Evolutionary conservation across 2,888 invertebrate species (phyloP), one percentile per base, ranked within the genome.

Genomic region (Rhimphoctona megacephalus): DNA sequence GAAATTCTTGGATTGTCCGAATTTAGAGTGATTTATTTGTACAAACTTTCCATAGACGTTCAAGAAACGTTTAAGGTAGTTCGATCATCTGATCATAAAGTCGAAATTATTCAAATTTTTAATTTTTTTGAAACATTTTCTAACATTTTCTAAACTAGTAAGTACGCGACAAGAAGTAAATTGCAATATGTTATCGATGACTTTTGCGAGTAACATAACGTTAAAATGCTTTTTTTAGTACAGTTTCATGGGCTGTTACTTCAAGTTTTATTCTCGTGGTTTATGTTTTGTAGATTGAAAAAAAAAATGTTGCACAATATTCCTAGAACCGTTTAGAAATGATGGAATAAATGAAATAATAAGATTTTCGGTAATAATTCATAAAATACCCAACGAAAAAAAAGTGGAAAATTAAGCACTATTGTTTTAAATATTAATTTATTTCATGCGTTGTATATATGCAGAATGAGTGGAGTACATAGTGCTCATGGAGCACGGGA

Each of bases 371-470:
- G 11, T 11, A 43, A 43, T 11, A 43, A 43, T 43, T 43, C 1
- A 19, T 19, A n/a, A 49, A 49, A 49, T 49, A 49, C 7, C 6
- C 3, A 30, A 30, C 5, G 4, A 57, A 30, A 30, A 61, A 61
- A 7, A 57, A 14, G 14, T 57, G 30, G 61, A 30, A 30, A 61
- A 30, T 61, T 30, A 30, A 61, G 30, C 30, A 17, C 30, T 17
- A 30, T 61, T 61, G 61, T 61, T 61, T 61, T 5, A 61, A 61
- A 61, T 61, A 61, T 61, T 61, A 61, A 61, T 61, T 61, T 11
- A 61, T 61, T 30, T 61, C 14, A 17, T 61, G 17, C 30, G 30
- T 30, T 30, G 17, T 30, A 61, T 30, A 17, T 2, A 61, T 30
- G 17, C 17, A 30, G 30, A 61, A 61, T 30, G 30, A 30, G 9